Evolutionary conservation across 2,888 invertebrate genomes (phyloP), one percentile per base, ranked within the genome.

Genomic region (Eupithecia subfuscata): DNA sequence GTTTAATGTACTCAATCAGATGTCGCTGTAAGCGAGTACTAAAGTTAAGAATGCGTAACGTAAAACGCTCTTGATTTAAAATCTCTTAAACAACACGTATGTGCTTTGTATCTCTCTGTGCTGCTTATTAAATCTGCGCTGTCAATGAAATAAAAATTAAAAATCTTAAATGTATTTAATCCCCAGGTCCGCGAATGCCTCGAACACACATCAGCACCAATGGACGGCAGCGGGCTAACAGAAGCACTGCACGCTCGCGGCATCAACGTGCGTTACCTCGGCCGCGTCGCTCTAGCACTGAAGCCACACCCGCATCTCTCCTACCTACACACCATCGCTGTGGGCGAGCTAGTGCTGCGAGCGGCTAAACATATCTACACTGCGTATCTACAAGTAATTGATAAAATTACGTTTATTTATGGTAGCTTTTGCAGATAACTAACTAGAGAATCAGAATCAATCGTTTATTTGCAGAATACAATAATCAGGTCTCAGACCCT

Each of bases 261-360:
- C 82, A 99, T 99, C 86, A 99, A 99, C 94, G 97, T 99, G 82
- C 96, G 99, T 75, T 99, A 99, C 92, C 95, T 99, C 81, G 99
- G 99, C 70, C 98, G 98, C 94, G 97, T 99, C 68, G 97, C 98
- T 68, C 96, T 96, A 77, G 96, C 97, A 89, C 94, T 99, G 70
- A 93, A 96, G 1, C 97, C 97, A 88, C 97, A 98, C 85, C 96
- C 97, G 75, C 96, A 97, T 80, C 95, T 99, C 74, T 96, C 97
- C 80, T 99, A 99, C 93, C 95, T 98, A 78, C 96, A 99, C 95
- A 97, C 97, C 80, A 98, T 99, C 85, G 97, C 98, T 68, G 96
- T 98, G 8, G 96, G 96, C n/a, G 99, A 99, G 90, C 95, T 99
- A 77, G 95, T 99, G 73, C 95, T 97, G 78, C 96, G 99, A 64